phyloP scores from a whole-genome alignment of 1,140 invertebrate species.

The Drosophila pachea region DNA sequence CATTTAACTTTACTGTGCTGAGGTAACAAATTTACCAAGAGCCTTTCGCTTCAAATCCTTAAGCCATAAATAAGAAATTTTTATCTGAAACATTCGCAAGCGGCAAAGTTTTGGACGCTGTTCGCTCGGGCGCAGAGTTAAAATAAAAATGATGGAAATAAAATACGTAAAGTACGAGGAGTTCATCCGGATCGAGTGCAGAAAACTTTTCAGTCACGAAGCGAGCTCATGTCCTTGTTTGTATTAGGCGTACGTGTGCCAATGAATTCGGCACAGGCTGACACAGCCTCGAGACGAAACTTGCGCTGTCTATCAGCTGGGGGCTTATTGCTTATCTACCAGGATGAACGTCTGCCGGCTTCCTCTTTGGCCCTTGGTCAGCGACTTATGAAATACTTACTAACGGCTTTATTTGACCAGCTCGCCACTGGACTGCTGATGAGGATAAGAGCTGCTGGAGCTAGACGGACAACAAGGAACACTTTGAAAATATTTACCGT shows the following conservation, averaged over 20 bases:
- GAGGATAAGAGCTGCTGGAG: slow-evolving; percentile 22
- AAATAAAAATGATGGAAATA: slow-evolving; percentile 77
- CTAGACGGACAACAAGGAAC: slow-evolving; percentile 5
- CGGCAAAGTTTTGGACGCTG: slow-evolving; percentile 64
- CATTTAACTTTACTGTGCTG: background rate
- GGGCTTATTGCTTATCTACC: slow-evolving; percentile 70
- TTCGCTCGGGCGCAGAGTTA: slow-evolving; percentile 51
- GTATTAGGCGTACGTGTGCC: slow-evolving; percentile 76
- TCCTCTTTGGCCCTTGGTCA: slow-evolving; percentile 16
- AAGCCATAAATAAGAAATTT: slow-evolving; percentile 54
- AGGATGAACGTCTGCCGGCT: slow-evolving; percentile 24
- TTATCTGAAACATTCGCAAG: slow-evolving; percentile 63
- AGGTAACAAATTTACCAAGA: slow-evolving; percentile 23
- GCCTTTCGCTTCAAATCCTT: slow-evolving; percentile 37
- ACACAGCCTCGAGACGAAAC: slow-evolving; percentile 43
- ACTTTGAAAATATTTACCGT: slow-evolving; percentile 66
- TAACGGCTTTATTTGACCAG: slow-evolving; percentile 74
- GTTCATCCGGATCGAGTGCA: slow-evolving; percentile 46
- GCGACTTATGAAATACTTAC: slow-evolving; percentile 76
- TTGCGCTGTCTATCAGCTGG: slow-evolving; percentile 68
- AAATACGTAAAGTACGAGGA: slow-evolving; percentile 68
- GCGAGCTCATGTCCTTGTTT: slow-evolving; percentile 74
- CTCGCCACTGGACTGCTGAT: slow-evolving; percentile 66
- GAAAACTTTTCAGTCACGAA: slow-evolving; percentile 72
- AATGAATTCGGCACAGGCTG: slow-evolving; percentile 58